Conservation (phyloP, 2,797 vertebrate genomes). For the Cirrhinus molitorella region DNA sequence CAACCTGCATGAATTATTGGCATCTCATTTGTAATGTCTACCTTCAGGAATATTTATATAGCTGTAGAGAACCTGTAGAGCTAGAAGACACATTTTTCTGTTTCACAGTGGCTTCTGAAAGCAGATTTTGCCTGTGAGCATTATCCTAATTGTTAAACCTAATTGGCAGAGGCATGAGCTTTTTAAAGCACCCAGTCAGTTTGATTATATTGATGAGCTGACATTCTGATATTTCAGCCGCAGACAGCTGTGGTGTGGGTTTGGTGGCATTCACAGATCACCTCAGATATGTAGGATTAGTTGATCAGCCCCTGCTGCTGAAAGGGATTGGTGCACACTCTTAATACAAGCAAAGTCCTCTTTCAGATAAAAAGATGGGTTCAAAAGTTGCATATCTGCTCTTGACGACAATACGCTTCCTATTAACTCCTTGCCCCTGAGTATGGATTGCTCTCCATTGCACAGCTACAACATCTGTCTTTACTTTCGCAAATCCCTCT, state of each 20-base stretch:
- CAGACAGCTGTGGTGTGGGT: conserved; percentile 15
- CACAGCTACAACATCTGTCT: conserved; percentile 76
- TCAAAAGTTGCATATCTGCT: conserved; percentile 64
- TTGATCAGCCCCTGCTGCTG: conserved; percentile 43
- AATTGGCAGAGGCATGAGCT: conserved; percentile 12
- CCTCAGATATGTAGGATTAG: conserved; percentile 41
- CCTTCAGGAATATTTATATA: conserved; percentile 48
- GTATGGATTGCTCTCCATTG: conserved; percentile 68
- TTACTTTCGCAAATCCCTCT: conserved; percentile 72
- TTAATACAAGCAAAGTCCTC: conserved; percentile 55
- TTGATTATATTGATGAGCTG: conserved; percentile 21
- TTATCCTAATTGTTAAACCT: conserved; percentile 14
- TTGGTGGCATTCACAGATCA: conserved; percentile 34
- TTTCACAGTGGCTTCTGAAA: not conserved
- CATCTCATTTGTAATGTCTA: conserved; percentile 62
- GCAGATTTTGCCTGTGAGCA: conserved; percentile 9
- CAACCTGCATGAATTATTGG: conserved; percentile 76
- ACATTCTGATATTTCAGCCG: not conserved
- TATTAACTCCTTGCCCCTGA: conserved; percentile 62
- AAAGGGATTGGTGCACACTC: conserved; percentile 54
- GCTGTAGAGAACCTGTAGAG: conserved; percentile 30
- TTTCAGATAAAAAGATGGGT: conserved; percentile 67
- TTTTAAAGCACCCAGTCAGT: conserved; percentile 6
- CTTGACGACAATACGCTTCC: conserved; percentile 63
- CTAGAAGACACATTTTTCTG: not conserved